Base-by-base conservation (phyloP, 2,888 invertebrate species). In the Cephonodes hylas region DNA sequence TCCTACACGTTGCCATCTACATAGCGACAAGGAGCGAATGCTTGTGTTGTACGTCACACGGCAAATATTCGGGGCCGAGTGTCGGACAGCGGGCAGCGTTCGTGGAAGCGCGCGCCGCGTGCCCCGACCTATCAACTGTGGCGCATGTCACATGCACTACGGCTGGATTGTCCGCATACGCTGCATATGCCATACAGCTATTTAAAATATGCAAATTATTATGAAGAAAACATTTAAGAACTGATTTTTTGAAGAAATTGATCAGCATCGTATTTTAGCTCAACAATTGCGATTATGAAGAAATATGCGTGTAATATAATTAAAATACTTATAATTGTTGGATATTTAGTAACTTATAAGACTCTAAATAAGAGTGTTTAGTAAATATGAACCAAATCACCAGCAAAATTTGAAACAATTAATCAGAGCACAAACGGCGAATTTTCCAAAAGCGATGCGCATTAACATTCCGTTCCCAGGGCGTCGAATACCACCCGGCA, bases 61-160 rank as follows among this genome's bases (percentile, higher is more conserved):
- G 73, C 76, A 75, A 77, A 72, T 75, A 76, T 77, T 74, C 71
- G 71, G 69, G 71, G 70, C 73, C 58, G 18, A 18, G 18, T 18
- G 53, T 18, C 53, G 53, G 48, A 31, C 53, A 27, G 70, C 66
- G 64, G 59, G 31, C 38, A 38, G 13, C n/a, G 60, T 80, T 79
- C 77, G 63, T 68, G 68, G 79, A 80, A 80, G 62, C 71, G 65
- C 68, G 64, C 71, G 63, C 64, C 65, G 67, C 69, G n/a, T n/a
- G n/a, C n/a, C n/a, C n/a, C n/a, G n/a, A n/a, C n/a, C n/a, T 38
- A 38, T 38, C 13, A 38, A 38, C 38, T 45, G 3, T 31, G 31
- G 53, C 27, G 53, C 53, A 53, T 31, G 53, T 53, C 8, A 25
- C n/a, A 27, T 31, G 27, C 53, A 38, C n/a, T n/a, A n/a, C n/a